A percentile compares a stretch with the other conserved stretches of the same genome.
These are phyloP conservation scores for Octopus bimaculoides DNA, from an alignment of 1,140 invertebrate genomes.

Conservation along the genomic window DNA sequence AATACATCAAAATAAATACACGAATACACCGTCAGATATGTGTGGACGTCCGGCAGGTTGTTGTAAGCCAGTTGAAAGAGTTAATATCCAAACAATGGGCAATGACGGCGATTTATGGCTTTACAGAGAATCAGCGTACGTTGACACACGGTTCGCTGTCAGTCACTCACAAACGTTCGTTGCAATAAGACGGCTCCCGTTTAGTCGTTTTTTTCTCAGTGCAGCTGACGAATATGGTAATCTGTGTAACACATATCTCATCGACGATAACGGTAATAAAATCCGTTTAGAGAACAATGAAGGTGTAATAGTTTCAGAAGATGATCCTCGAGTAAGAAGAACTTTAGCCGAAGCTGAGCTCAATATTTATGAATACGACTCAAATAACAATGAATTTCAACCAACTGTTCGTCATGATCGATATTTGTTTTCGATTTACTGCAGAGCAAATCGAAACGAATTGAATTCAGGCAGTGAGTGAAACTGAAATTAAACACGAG, in stretches of 20 bases:
- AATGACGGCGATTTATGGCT: not conserved
- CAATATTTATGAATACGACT: not conserved
- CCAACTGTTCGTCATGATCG: not conserved
- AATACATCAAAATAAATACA: not conserved
- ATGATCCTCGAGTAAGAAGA: not conserved
- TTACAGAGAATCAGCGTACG: not conserved
- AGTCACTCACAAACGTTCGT: not conserved
- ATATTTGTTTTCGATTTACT: not conserved
- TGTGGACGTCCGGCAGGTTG: conserved; percentile 1
- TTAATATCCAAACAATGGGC: not conserved
- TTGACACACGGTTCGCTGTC: not conserved
- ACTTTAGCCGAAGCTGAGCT: not conserved
- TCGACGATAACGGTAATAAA: not conserved
- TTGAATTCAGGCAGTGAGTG: not conserved
- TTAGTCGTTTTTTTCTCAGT: not conserved
- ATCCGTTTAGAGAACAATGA: not conserved
- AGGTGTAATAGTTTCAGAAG: not conserved
- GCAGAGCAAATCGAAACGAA: not conserved
- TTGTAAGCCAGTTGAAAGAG: conserved; percentile 2
- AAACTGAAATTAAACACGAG: not conserved
- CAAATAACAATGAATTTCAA: not conserved
- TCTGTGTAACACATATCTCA: not conserved
- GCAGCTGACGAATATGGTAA: not conserved
- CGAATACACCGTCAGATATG: not conserved
- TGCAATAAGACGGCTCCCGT: not conserved